Base-by-base conservation (phyloP, 2,888 invertebrate species). In the Xanthorhoe designata region DNA sequence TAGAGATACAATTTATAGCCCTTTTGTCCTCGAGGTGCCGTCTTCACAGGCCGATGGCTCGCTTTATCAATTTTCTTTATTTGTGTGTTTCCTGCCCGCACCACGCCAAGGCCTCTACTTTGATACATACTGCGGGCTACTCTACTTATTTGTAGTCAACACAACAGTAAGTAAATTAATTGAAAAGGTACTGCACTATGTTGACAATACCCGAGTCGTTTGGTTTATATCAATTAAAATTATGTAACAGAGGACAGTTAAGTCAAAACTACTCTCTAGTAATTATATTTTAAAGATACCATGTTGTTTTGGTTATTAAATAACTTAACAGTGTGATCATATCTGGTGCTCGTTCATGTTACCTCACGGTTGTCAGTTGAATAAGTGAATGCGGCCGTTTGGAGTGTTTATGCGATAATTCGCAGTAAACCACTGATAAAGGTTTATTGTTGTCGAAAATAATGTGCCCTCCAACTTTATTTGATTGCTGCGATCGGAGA, bases 41-140 rank as follows among this genome's bases (percentile, higher is more conserved):
- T 55, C 49, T 68, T 68, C 59, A 54, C 68, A 64, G 68, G 68
- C 64, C 68, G 66, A 52, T 24, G 70, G 68, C 63, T 64, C 59
- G 61, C 47, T 64, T 73, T 73, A 73, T 73, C 69, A 69, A 68
- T 73, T 64, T 71, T 73, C 66, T 69, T 66, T 72, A 68, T 68
- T 64, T 63, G 58, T 64, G 55, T 64, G 69, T 61, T 71, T 71
- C 71, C 71, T 66, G 70, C 57, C 64, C 70, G 70, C 71, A 69
- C 64, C 68, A 18, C 29, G 13, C 56, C 73, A 64, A 76, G 70
- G 75, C 52, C 56, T 70, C 56, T 8, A 19, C 47, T 59, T 45
- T 15, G 50, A 55, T 45, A 50, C 50, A 50, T 29, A 56, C 57
- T 38, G 10, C 6, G n/a, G 17, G 35, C 35, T 18, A 54, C 47